Base-by-base conservation (phyloP, 2,113 vertebrate genomes). In the Mionectes macconnelli region DNA sequence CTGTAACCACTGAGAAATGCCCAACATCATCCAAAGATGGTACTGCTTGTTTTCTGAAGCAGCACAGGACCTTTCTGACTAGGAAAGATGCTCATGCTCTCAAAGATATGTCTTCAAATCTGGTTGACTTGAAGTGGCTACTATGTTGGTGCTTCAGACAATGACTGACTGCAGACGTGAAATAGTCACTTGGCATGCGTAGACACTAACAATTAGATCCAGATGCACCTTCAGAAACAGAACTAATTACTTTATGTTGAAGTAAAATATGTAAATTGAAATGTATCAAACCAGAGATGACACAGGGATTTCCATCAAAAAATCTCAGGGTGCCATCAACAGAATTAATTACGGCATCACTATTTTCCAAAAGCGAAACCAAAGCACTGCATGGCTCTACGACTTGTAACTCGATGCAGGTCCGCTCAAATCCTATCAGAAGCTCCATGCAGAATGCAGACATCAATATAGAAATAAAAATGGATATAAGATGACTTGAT, bases 21-120 rank as follows among this genome's bases (percentile, higher is more conserved):
- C 24, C 33, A 24, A n/a, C 92, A 25, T 89, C 91, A 90, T 82
- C 95, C n/a, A 35, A 47, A 56, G 60, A 95, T 72, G 16, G 95
- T 95, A 92, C 78, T 23, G 27, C 42, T 57, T 22, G 31, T 28
- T 56, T 84, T 31, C 39, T 28, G n/a, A 57, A 75, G 49, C 45
- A 57, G 42, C 47, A n/a, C 31, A 16, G 45, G 55, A 59, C 35
- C 59, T n/a, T 84, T 84, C 40, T 27, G 47, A 55, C 45, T 33
- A 60, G 62, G 21, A 62, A 62, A 62, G 37, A 28, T 55, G 19
- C 15, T 39, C n/a, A 16, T 24, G 19, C 40, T 70, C 13, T 63
- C 35, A 52, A 57, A 52, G 24, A 33, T 27, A 18, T 47, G 33
- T 39, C 56, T 92, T 83, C 30, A 37, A 33, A 53, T 52, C 35